Evolutionary conservation across 2,797 vertebrate genomes (phyloP).

Genomic region (Periparus ater): DNA sequence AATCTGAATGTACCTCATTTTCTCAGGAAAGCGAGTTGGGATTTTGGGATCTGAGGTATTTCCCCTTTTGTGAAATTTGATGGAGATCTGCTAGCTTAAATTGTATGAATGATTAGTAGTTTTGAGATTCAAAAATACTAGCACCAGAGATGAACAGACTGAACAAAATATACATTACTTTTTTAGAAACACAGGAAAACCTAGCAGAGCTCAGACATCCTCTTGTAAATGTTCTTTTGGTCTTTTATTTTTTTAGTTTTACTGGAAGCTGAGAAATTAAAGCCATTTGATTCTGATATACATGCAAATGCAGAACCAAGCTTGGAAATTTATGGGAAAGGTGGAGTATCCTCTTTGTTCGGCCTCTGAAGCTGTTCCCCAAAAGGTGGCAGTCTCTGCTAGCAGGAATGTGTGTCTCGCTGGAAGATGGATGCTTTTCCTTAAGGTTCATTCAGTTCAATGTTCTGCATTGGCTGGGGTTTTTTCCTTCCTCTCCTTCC

Average conservation of each 20-base stretch:
- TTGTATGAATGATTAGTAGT: neutral
- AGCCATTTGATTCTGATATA: neutral
- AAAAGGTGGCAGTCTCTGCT: constrained; percentile 68
- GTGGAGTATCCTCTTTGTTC: neutral
- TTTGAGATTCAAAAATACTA: neutral
- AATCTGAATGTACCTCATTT: neutral
- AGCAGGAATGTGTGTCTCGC: neutral
- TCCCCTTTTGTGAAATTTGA: neutral
- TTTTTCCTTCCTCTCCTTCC: neutral
- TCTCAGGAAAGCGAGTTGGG: rapidly evolving
- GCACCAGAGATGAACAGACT: neutral
- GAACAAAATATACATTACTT: neutral
- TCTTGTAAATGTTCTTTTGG: neutral
- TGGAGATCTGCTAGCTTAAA: neutral
- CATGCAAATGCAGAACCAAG: neutral
- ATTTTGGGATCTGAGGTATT: neutral
- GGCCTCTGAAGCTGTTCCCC: neutral
- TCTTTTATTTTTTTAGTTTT: neutral
- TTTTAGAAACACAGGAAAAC: neutral
- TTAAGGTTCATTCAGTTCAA: neutral
- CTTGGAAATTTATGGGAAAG: neutral
- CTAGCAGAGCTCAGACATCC: neutral
- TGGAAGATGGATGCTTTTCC: neutral
- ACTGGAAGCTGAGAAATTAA: neutral
- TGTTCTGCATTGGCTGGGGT: neutral